These are phyloP conservation scores for Melanocharis versteri DNA, from an alignment of 2,113 vertebrate genomes.

Conservation along the genomic window DNA sequence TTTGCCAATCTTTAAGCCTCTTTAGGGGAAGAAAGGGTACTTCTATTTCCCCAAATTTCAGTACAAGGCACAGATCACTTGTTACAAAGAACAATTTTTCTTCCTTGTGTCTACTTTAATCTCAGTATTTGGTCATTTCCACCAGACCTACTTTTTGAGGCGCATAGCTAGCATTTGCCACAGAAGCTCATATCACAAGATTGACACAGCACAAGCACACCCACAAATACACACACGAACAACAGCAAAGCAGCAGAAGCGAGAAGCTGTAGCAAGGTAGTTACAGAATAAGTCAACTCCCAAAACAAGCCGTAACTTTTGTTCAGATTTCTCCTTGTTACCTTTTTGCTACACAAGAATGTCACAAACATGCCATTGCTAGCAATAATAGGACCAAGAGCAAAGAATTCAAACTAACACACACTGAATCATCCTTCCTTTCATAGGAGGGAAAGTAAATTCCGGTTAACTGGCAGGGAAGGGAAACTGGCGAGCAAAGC, in stretches of 20 bases:
- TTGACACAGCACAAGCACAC: background rate
- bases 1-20: background rate
- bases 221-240: background rate
- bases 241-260: constrained; percentile 36
- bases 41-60: background rate
- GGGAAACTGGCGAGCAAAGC: background rate
- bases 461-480: background rate
- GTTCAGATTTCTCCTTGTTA: background rate
- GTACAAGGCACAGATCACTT: background rate
- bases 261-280: background rate
- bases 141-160: background rate
- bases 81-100: background rate
- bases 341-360: background rate
- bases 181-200: background rate
- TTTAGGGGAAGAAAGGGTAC: background rate
- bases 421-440: background rate
- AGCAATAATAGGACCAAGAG: background rate
- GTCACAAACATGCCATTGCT: background rate
- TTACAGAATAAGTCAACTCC: background rate
- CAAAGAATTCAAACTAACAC: background rate
- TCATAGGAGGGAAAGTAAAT: background rate
- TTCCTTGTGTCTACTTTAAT: background rate
- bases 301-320: background rate
- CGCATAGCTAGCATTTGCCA: background rate
- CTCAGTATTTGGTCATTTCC: background rate